Base-by-base conservation (phyloP, 2,797 vertebrate species). In the Pangasius sanitwongsei region DNA sequence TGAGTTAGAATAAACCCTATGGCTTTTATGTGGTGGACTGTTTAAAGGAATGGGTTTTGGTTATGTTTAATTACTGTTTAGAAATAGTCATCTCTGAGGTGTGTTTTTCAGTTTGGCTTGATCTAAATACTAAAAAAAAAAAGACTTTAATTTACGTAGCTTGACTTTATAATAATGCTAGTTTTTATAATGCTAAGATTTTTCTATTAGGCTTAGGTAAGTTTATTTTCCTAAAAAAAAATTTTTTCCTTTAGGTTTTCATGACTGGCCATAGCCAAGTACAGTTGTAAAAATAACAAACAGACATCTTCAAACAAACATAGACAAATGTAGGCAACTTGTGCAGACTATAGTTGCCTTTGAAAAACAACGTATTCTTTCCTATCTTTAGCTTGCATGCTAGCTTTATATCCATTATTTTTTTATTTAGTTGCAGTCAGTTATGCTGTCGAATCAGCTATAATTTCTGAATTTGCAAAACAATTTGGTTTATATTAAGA, bases 401-500 rank as follows among this genome's bases (percentile, higher is more conserved):
- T 69, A 69, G 65, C 65, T 69, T 34, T 31, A 34, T 31, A 69
- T 31, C 6, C 50, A 72, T 72, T 83, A 83, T 37, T 41, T 44
- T 53, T 57, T 31, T 31, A n/a, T 67, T 67, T 67, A 31, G 59
- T 83, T 59, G 82, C 31, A 70, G 16, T 74, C 50, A 70, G 31
- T 87, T 87, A 83, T 72, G 15, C 28, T 18, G 53, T n/a, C 28
- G 37, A 55, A 48, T 59, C 65, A 48, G 16, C 34, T 74, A 31
- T 72, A 53, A 55, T 25, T 57, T 50, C 8, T 50, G 61, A 67
- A 69, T 63, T 55, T 41, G 57, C 85, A 69, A 75, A 85, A 88
- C 84, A 78, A 85, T 87, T 89, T 85, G 72, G 74, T 85, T 87
- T 67, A 69, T 77, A 87, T 83, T 85, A 67, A 48, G 81, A 75